These are phyloP conservation scores for Solenopsis invicta DNA, from an alignment of 1,140 invertebrate species.

Conservation along the genomic window DNA sequence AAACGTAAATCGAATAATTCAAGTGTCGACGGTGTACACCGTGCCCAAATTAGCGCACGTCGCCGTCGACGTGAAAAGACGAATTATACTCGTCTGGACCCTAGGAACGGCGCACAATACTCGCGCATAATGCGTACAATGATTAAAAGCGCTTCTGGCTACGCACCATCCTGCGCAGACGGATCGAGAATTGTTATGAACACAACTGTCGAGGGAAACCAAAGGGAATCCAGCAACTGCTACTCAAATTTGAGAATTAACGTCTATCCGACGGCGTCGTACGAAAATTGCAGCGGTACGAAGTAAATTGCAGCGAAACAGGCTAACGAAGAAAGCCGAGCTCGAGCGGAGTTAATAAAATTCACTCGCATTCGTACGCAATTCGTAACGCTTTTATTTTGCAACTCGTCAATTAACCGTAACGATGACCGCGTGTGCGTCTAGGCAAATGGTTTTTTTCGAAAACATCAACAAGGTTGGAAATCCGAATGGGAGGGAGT, in stretches of 20 bases:
- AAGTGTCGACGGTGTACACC: slow-evolving; percentile 30
- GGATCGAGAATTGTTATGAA: slow-evolving; percentile 36
- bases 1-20: slow-evolving; percentile 57
- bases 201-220: background rate
- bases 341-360: slow-evolving; percentile 7
- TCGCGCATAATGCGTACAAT: slow-evolving; percentile 36
- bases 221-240: slow-evolving; percentile 45
- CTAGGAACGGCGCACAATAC: slow-evolving; percentile 18
- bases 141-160: slow-evolving; percentile 42
- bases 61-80: slow-evolving; percentile 35
- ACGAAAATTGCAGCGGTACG: background rate
- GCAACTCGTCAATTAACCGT: slow-evolving; percentile 29
- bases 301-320: background rate
- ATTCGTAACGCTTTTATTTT: background rate
- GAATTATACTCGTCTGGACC: slow-evolving; percentile 28
- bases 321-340: background rate
- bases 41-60: slow-evolving; percentile 46
- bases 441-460: background rate
- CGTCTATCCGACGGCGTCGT: background rate
- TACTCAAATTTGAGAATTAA: slow-evolving; percentile 26
- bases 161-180: background rate
- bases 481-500: slow-evolving; percentile 60
- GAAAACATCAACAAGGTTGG: slow-evolving; percentile 60
- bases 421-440: background rate
- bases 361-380: background rate